phyloP scores from a whole-genome alignment of 2,888 invertebrate species.

The Pollenia labialis region DNA sequence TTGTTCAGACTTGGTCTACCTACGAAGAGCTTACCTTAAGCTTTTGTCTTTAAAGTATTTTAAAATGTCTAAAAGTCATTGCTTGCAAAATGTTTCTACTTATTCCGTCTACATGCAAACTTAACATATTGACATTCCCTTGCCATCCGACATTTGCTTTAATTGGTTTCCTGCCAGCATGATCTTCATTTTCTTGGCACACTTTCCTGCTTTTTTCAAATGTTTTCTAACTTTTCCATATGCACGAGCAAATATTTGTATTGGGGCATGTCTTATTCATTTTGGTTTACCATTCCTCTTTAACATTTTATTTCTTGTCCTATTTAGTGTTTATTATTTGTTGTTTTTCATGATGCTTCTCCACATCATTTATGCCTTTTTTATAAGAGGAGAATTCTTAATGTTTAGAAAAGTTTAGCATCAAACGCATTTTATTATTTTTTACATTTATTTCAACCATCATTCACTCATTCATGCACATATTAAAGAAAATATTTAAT shows the following conservation, averaged over 20 bases:
- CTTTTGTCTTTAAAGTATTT: too few species aligned
- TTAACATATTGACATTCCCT: background rate
- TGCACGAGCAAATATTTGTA: conserved; percentile 6
- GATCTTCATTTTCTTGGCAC: background rate
- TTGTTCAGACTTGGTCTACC: too few species aligned
- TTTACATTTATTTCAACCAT: conserved; percentile 41
- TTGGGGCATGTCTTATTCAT: conserved; percentile 5
- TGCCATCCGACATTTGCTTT: conserved; percentile 17
- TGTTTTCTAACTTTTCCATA: background rate
- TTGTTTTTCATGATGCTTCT: background rate
- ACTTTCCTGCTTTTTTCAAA: background rate
- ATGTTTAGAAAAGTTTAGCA: conserved; percentile 48
- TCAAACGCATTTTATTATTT: conserved; percentile 43
- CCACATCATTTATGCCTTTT: conserved; percentile 13
- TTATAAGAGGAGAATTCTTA: conserved; percentile 21
- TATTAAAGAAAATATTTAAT: conserved; percentile 20
- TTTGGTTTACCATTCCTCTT: background rate
- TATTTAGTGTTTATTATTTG: conserved; percentile 14
- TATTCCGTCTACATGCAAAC: background rate
- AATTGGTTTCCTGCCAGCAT: conserved; percentile 42
- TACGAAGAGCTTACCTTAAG: too few species aligned
- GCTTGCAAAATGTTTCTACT: background rate
- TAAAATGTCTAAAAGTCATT: background rate
- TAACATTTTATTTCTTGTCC: conserved; percentile 47
- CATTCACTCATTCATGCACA: background rate